Evolutionary conservation across 2,888 invertebrate genomes (phyloP).

Genomic region (Zootermopsis nevadensis): DNA sequence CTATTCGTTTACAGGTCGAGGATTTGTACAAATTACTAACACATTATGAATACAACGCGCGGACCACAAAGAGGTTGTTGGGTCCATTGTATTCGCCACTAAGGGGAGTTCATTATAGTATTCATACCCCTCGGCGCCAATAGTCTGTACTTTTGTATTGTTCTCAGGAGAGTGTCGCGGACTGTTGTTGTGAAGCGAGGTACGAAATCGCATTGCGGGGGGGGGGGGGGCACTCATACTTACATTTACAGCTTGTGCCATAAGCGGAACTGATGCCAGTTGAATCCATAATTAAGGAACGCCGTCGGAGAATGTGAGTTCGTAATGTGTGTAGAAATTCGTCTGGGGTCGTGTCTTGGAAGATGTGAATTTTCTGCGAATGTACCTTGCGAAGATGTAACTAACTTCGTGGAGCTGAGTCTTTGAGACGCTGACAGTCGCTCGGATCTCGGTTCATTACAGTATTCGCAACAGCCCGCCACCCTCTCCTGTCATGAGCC

Average conservation of each 20-base stretch:
- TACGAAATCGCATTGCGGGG: background rate
- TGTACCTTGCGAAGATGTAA: too few relatives aligned
- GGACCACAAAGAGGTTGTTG: conserved; percentile 11
- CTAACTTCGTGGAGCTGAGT: too few relatives aligned
- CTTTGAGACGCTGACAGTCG: too few relatives aligned
- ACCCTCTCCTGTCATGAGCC: too few relatives aligned
- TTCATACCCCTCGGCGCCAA: background rate
- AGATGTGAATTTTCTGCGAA: too few relatives aligned
- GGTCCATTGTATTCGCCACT: background rate
- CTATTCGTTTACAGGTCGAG: background rate
- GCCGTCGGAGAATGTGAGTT: background rate
- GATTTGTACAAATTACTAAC: background rate
- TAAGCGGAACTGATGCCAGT: background rate
- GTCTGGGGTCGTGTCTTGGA: background rate
- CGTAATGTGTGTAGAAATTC: background rate
- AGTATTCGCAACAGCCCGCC: too few relatives aligned
- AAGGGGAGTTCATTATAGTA: background rate
- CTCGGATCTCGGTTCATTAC: too few relatives aligned
- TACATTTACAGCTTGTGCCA: background rate
- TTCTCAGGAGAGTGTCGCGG: background rate
- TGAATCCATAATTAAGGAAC: background rate
- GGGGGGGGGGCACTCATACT: background rate
- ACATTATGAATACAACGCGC: background rate
- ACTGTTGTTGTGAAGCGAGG: background rate
- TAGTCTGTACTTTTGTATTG: background rate